These are phyloP conservation scores for Cephus spinipes DNA, from an alignment of 2,888 invertebrate species.

Conservation along the genomic window DNA sequence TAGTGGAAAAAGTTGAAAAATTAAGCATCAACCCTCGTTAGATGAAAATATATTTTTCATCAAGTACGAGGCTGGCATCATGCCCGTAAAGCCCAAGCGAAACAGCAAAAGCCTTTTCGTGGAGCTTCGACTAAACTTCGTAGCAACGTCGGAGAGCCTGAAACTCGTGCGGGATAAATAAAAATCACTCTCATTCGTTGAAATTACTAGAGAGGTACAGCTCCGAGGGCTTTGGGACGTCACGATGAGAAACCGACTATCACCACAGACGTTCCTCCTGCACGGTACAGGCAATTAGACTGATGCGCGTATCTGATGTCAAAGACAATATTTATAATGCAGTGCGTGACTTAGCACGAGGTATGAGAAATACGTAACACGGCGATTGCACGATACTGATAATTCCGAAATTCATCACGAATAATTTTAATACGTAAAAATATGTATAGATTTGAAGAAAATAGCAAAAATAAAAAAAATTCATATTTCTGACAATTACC, in stretches of 20 bases:
- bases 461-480: too few relatives aligned
- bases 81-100: not conserved
- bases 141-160: not conserved
- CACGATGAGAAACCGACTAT: not conserved
- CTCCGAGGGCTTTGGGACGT: not conserved
- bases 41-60: not conserved
- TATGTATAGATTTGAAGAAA: too few relatives aligned
- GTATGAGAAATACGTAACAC: not conserved
- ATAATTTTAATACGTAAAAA: too few relatives aligned
- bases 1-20: not conserved
- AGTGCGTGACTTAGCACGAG: not conserved
- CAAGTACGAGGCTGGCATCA: not conserved
- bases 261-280: not conserved
- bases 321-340: not conserved
- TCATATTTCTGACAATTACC: too few relatives aligned
- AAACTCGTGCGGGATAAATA: not conserved
- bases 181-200: not conserved
- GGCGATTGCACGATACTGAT: too few relatives aligned
- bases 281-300: not conserved
- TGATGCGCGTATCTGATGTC: not conserved
- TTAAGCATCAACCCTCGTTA: not conserved
- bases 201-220: not conserved
- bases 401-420: too few relatives aligned
- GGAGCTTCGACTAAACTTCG: not conserved
- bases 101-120: not conserved